Percentiles rank a stretch among this genome's conserved stretches.
Evolutionary conservation across 2,797 vertebrate genomes (phyloP).

Genomic region (Toxotes lorentzi): DNA sequence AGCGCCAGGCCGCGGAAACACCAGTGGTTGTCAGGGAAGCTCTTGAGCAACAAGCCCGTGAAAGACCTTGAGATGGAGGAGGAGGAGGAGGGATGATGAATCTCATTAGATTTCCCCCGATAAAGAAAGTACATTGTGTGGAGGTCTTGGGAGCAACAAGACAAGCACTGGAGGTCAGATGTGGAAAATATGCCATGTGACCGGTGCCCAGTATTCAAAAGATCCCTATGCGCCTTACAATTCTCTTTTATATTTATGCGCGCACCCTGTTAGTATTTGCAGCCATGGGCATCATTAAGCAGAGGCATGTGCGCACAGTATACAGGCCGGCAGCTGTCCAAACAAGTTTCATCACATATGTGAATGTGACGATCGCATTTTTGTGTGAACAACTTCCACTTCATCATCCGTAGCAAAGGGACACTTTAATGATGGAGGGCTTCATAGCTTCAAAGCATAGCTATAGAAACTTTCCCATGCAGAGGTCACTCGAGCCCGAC

Average conservation of each 20-base stretch:
- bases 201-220: constrained; percentile 64
- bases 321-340: constrained; percentile 48
- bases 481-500: constrained; percentile 38
- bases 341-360: constrained; percentile 51
- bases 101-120: constrained; percentile 80
- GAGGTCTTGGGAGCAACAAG: constrained; percentile 46
- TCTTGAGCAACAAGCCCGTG: constrained; percentile 79
- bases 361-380: neutral
- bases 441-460: constrained; percentile 9
- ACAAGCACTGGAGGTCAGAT: constrained; percentile 58
- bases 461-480: constrained; percentile 36
- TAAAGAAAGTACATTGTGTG: constrained; percentile 84
- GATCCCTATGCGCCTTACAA: constrained; percentile 45
- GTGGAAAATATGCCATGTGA: constrained; percentile 79
- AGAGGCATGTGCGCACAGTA: constrained; percentile 39
- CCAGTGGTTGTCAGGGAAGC: constrained; percentile 85
- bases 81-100: constrained; percentile 68
- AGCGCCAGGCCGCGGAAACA: constrained; percentile 76
- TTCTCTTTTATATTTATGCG: constrained; percentile 54
- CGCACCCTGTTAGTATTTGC: constrained; percentile 52
- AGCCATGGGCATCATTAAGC: constrained; percentile 41
- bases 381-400: constrained; percentile 23
- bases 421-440: constrained; percentile 28
- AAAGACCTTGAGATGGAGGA: constrained; percentile 64
- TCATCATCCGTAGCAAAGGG: constrained; percentile 30